These are phyloP conservation scores for Phycodurus eques DNA, from an alignment of 2,113 vertebrate species.

Conservation along the genomic window DNA sequence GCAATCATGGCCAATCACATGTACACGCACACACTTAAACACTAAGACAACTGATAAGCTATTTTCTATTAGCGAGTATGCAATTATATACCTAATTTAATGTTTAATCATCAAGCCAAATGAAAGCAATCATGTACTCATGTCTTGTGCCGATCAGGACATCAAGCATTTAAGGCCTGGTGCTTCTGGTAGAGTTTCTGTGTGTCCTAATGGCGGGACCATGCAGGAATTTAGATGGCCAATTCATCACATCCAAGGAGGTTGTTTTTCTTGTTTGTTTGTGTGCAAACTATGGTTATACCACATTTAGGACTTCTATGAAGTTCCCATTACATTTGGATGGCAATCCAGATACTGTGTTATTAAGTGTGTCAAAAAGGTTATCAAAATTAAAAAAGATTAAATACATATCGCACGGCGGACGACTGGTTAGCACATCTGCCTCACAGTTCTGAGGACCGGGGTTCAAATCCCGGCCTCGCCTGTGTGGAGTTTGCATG, in stretches of 20 bases:
- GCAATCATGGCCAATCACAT: slow-evolving; percentile 14
- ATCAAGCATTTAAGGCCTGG: slow-evolving; percentile 46
- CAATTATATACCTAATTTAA: slow-evolving; percentile 64
- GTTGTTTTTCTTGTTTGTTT: neutral
- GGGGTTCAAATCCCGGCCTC: no score
- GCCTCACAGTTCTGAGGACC: no score
- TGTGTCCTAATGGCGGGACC: slow-evolving; percentile 34
- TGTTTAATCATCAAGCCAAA: slow-evolving; percentile 69
- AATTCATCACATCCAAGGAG: neutral
- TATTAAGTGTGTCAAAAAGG: no score
- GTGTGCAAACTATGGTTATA: neutral
- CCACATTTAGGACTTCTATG: no score
- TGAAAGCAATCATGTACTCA: slow-evolving; percentile 54
- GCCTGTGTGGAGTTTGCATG: no score
- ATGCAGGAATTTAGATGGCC: neutral
- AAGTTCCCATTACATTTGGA: no score
- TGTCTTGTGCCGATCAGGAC: slow-evolving; percentile 43
- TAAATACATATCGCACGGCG: no score
- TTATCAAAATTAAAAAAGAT: no score
- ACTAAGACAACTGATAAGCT: slow-evolving; percentile 53
- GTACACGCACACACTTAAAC: slow-evolving; percentile 19
- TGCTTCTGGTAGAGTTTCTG: slow-evolving; percentile 41
- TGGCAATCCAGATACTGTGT: no score
- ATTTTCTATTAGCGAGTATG: slow-evolving; percentile 59
- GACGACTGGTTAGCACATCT: no score